These are phyloP conservation scores for Lamprologus tigripictilis DNA, from an alignment of 2,113 vertebrate genomes.

Conservation along the genomic window DNA sequence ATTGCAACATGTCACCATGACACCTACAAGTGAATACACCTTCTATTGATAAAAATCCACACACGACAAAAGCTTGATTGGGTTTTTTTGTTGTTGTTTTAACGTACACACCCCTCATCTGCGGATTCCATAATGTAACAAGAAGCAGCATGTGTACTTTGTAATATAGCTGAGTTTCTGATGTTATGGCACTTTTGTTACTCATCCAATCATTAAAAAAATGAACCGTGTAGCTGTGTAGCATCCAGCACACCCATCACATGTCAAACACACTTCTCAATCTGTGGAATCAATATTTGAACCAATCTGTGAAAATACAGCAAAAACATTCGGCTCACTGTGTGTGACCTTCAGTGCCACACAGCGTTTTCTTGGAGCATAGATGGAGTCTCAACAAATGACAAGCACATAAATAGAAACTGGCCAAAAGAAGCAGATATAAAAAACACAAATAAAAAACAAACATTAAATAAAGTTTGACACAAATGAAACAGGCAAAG, in stretches of 20 bases:
- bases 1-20: conserved; percentile 13
- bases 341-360: conserved; percentile 8
- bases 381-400: conserved; percentile 4
- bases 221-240: neutral
- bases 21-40: conserved; percentile 34
- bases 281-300: neutral
- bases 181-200: conserved; percentile 29
- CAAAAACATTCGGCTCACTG: neutral
- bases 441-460: neutral
- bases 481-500: conserved; percentile 37
- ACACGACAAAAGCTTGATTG: neutral
- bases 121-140: neutral
- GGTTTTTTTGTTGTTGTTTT: neutral
- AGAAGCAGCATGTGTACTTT: neutral
- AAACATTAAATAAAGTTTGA: neutral
- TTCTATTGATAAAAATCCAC: neutral
- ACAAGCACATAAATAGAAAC: neutral
- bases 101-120: neutral
- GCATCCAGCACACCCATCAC: neutral
- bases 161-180: neutral
- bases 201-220: neutral
- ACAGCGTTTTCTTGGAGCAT: neutral
- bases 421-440: neutral
- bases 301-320: neutral
- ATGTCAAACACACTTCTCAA: neutral